A percentile compares a stretch with the other conserved stretches of the same genome.
phyloP scores from a whole-genome alignment of 2,888 invertebrate genomes.

The Cloeon dipterum region DNA sequence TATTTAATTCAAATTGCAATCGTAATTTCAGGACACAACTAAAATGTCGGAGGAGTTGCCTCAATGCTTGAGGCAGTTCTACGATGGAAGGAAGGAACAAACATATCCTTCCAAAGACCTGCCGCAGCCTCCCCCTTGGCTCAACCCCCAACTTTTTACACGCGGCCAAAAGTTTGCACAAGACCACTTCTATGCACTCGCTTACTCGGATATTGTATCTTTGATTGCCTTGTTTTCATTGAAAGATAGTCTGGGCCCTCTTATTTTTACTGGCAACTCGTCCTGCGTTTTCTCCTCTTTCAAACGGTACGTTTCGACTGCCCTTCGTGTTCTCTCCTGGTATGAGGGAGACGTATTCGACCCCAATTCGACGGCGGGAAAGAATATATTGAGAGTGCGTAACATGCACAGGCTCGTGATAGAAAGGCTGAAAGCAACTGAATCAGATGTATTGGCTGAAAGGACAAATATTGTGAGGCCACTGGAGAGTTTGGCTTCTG shows the following conservation, averaged over 20 bases:
- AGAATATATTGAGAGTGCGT: conserved; percentile 21
- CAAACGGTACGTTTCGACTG: conserved; percentile 22
- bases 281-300: conserved; percentile 22
- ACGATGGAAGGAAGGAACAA: too few species aligned
- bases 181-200: conserved; percentile 16
- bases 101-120: too few species aligned
- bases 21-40: too few species aligned
- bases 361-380: conserved; percentile 17
- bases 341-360: conserved; percentile 21
- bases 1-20: too few species aligned
- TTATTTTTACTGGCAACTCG: conserved; percentile 23
- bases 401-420: conserved; percentile 18
- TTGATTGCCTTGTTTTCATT: conserved; percentile 20
- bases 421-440: conserved; percentile 10
- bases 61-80: too few species aligned
- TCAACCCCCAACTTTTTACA: too few species aligned
- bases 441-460: neutral
- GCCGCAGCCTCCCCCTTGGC: too few species aligned
- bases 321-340: conserved; percentile 14
- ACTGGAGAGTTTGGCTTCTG: neutral
- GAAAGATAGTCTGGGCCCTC: conserved; percentile 17
- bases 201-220: conserved; percentile 17
- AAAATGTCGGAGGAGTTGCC: too few species aligned
- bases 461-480: neutral
- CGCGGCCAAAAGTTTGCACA: conserved; percentile 22